Evolutionary conservation across 2,797 vertebrate species (phyloP), one percentile per base, ranked within the genome.

Genomic region (Pyrocephalus nanus): DNA sequence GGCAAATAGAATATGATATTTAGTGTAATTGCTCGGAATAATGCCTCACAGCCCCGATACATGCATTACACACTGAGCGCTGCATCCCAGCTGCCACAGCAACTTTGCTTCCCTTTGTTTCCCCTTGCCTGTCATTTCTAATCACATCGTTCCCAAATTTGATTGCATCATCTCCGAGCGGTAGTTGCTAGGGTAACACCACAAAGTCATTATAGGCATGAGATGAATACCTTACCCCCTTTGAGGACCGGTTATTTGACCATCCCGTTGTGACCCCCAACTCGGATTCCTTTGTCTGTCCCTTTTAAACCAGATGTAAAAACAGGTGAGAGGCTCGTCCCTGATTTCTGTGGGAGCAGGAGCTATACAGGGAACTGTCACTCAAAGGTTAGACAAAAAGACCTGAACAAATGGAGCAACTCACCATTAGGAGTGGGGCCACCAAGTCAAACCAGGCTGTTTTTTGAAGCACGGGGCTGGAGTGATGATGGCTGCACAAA

Each of bases 21-120:
- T 90, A 57, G 96, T 93, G 97, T 97, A 96, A 97, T 97, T 96
- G 92, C 94, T 96, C 13, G 78, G 96, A 97, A 95, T 79, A 81
- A 32, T 14, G 58, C 81, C 92, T 86, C 15, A 5, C 86, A 67
- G 86, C 80, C 93, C 72, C 32, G 38, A 58, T 45, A 86, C 54
- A 40, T 15, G 86, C 73, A 32, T 66, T 54, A 51, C 9, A 5
- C 66, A 12, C 96, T 32, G 75, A 74, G 78, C 7, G 3, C 92
- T 29, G 57, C 95, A 58, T 90, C 93, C 91, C 92, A 88, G 95
- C 94, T 95, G 95, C 86, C 77, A 25, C 92, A 85, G 75, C 74
- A 92, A 94, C 95, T 93, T 93, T 88, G 62, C 84, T 90, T 85
- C 92, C 91, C 90, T 97, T 92, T 96, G 90, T 94, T 93, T 95